These are phyloP conservation scores for Lutjanus argentimaculatus DNA, from an alignment of 2,797 vertebrate genomes.

Conservation along the genomic window DNA sequence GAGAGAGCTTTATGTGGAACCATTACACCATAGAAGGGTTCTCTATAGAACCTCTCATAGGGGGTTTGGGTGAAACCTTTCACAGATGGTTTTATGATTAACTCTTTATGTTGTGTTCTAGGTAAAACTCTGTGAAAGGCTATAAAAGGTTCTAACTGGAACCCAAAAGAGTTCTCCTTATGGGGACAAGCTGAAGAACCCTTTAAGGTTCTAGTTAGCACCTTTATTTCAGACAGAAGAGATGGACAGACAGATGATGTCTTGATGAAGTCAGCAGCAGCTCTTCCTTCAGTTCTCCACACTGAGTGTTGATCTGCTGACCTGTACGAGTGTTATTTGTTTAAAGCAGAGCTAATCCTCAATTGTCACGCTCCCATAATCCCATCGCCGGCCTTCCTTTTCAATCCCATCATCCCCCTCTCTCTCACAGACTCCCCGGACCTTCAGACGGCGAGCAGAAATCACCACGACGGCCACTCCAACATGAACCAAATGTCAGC, in stretches of 20 bases:
- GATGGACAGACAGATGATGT: neutral
- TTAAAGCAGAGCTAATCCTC: conserved; percentile 69
- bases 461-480: conserved; percentile 81
- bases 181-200: too few relatives aligned
- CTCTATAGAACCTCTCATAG: too few relatives aligned
- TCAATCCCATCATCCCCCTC: conserved; percentile 39
- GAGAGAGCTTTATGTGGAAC: too few relatives aligned
- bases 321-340: conserved; percentile 59
- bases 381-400: conserved; percentile 44
- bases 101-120: too few relatives aligned
- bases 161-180: too few relatives aligned
- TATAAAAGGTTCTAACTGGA: too few relatives aligned
- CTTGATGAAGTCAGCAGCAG: conserved; percentile 24
- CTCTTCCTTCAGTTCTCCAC: conserved; percentile 33
- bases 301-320: conserved; percentile 44
- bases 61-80: too few relatives aligned
- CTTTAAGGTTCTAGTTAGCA: too few relatives aligned
- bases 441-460: conserved; percentile 74
- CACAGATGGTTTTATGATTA: too few relatives aligned
- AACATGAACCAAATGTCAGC: conserved; percentile 86
- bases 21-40: too few relatives aligned
- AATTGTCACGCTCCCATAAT: conserved; percentile 71
- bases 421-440: conserved; percentile 19
- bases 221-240: too few relatives aligned
- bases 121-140: too few relatives aligned